phyloP scores from a whole-genome alignment of 2,797 vertebrate species.

The Ateles fusciceps region DNA sequence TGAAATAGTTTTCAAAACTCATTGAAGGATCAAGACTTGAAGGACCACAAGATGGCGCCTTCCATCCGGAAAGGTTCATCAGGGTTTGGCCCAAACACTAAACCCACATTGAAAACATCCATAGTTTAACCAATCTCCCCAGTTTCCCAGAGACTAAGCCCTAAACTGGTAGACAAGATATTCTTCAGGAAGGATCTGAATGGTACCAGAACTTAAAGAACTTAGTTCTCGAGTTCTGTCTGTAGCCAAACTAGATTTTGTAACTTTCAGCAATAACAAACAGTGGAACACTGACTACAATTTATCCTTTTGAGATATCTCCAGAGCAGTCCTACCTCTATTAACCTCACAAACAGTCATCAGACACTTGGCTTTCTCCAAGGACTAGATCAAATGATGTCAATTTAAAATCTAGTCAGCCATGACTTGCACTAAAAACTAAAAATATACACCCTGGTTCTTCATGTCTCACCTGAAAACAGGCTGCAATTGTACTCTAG shows the following conservation, averaged over 20 bases:
- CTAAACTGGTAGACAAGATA: neutral
- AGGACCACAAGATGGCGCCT: neutral
- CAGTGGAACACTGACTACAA: neutral
- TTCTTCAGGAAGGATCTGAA: neutral
- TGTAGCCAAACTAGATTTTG: neutral
- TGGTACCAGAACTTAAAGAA: neutral
- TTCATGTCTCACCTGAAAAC: neutral
- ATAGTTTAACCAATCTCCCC: neutral
- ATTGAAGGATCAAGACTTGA: neutral
- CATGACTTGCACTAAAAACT: neutral
- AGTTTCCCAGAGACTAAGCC: neutral
- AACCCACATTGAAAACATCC: neutral
- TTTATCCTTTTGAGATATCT: neutral
- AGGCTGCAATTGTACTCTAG: constrained; percentile 2
- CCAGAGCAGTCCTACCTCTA: neutral
- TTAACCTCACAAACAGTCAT: neutral
- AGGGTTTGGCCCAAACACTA: neutral
- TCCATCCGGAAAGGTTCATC: neutral
- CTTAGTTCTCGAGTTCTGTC: neutral
- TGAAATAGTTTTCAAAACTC: neutral
- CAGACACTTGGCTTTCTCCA: neutral
- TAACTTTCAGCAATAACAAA: neutral
- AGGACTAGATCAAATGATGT: neutral
- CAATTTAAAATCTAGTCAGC: neutral
- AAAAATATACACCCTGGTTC: neutral